Evolutionary conservation across 2,113 vertebrate genomes (phyloP).

Genomic region (Opisthocomus hoazin): DNA sequence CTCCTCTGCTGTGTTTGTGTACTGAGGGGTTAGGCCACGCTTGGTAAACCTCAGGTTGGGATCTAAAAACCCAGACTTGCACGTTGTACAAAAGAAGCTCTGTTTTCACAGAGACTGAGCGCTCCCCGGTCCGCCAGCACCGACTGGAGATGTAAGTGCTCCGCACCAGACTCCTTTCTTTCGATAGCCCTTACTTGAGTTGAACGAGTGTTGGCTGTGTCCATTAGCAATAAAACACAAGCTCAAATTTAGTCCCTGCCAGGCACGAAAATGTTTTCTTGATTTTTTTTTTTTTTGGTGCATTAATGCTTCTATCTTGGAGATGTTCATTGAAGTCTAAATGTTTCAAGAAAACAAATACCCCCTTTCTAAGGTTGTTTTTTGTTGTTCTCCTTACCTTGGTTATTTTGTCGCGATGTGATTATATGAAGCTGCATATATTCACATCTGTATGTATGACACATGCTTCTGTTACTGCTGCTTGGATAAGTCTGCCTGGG

Average conservation of each 20-base stretch:
- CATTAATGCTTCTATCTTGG: neutral
- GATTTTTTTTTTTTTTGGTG: neutral
- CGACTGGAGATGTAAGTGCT: neutral
- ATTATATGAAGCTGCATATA: neutral
- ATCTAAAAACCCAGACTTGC: neutral
- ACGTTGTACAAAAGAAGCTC: neutral
- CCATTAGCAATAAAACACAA: neutral
- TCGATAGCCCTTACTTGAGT: neutral
- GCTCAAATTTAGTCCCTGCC: constrained; percentile 8
- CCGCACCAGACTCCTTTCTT: neutral
- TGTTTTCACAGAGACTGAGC: neutral
- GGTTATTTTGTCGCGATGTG: constrained; percentile 8
- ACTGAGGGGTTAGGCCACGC: neutral
- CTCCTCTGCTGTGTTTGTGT: neutral
- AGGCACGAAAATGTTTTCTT: constrained; percentile 32
- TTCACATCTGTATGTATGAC: constrained; percentile 24
- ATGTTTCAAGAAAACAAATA: constrained; percentile 6
- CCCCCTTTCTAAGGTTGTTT: neutral
- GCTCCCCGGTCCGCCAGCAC: neutral
- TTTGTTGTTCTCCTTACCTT: neutral
- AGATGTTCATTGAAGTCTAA: neutral
- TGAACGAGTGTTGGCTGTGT: neutral
- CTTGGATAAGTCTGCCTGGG: neutral
- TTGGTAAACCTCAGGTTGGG: neutral
- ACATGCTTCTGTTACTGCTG: constrained; percentile 30